Evolutionary conservation across 2,113 vertebrate genomes (phyloP), one percentile per base, ranked within the genome.

Genomic region (Cynoglossus semilaevis): DNA sequence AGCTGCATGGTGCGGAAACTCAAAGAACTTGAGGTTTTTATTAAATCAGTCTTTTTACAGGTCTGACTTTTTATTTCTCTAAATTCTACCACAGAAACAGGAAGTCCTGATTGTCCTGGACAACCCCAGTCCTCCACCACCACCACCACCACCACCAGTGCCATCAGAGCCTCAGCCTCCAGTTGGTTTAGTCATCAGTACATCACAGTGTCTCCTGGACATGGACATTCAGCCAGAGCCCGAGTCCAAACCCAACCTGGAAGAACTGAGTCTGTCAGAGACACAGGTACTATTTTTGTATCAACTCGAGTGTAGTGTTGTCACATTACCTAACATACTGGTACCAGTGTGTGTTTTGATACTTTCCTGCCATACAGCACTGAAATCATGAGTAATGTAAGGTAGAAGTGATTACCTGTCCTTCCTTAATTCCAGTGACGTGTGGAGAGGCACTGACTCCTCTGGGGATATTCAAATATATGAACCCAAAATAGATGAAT

Each of bases 91-190:
- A 44, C 62, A 94, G 91, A 89, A 79, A 67, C 87, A 90, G 78
- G 91, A 91, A 8, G 74, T 91, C 3, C 89, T 92, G 67, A 85
- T 91, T 9, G 81, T 91, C 56, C 64, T 84, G 75, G 89, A 92
- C 14, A 84, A 91, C 46, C 85, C 71, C 6, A 84, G 70, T 58
- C 85, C 85, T 67, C 69, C 87, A 72, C 77, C 79, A 29, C 3
- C 2, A 29, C 22, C 22, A 29, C 3, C 59, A n/a, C 73, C 71
- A 6, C 81, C 92, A n/a, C n/a, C n/a, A n/a, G 66, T 84, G 80
- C 63, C 83, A 70, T 5, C 22, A 41, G 84, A 77, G 62, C 77
- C 74, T 80, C 77, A 81, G 9, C 52, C 54, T 9, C n/a, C 71
- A 14, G 73, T 44, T 5, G 75, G 76, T 42, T 44, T 67, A 0